Base-by-base conservation (phyloP, 35 echinoderm and acorn worm species). In the Apostichopus californicus region DNA sequence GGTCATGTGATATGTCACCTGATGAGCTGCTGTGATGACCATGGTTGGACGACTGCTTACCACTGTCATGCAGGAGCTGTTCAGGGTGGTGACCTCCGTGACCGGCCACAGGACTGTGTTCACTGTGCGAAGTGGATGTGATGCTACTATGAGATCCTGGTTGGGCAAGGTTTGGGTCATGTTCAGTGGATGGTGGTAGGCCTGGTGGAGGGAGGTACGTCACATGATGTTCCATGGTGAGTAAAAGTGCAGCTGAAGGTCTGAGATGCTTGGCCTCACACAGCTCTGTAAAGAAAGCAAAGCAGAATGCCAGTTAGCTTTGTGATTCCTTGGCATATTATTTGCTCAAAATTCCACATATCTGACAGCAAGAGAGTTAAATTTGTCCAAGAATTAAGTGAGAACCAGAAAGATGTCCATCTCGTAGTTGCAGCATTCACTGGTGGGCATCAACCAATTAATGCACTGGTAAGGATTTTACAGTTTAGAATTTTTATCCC, bases 121-220 rank as follows among this genome's bases (percentile, higher is more conserved):
- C 55, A 11, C 57, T 15, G 55, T 58, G 55, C 9, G 57, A 59
- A 8, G 81, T 59, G 9, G 55, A 58, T 20, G 81, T 58, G 55
- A 56, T 85, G 57, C n/a, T 58, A 59, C 57, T 85, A 22, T 85
- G 81, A 52, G 81, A 58, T 4, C 28, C 81, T 60, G 57, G 81
- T 4, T 54, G 81, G 71, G 15, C 21, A 18, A 75, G 71, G 55
- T 58, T 85, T 56, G 54, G 81, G n/a, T 85, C 57, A 24, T 85
- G 81, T 59, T 85, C 81, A 11, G 54, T 85, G 0, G 81, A 63
- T 18, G 57, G 8, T 26, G 81, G 81, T 18, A 85, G 81, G 6
- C 81, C 81, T 22, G 81, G 81, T 58, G 81, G 81, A 55, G 81
- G 81, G 20, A 85, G 81, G 56, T 85, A 85, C n/a, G 81, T 17